A percentile compares a stretch with the other conserved stretches of the same genome.
Conservation (phyloP, 1,140 invertebrate genomes). For the Dinoponera quadriceps region DNA sequence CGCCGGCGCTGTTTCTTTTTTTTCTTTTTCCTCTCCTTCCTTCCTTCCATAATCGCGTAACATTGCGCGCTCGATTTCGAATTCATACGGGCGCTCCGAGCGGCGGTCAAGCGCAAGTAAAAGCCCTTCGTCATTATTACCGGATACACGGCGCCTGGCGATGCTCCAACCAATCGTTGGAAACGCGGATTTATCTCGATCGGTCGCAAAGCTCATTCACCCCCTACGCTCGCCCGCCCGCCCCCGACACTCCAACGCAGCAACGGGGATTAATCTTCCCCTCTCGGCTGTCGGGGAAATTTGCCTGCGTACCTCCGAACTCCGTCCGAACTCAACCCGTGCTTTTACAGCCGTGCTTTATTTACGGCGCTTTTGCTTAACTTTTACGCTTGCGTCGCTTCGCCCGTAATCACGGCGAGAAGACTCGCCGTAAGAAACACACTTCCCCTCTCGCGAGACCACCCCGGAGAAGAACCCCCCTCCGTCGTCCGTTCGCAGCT, state of each 20-base stretch:
- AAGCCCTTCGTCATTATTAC: not conserved
- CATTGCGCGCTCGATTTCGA: slow-evolving; percentile 1
- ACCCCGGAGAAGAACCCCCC: too few relatives aligned
- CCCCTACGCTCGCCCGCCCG: not conserved
- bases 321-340: not conserved
- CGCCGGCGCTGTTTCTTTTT: not conserved
- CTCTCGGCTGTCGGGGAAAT: not conserved
- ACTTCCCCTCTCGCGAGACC: not conserved
- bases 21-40: too few relatives aligned
- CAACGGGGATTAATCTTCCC: slow-evolving; percentile 18
- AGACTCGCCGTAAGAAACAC: not conserved
- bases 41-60: not conserved
- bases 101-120: not conserved
- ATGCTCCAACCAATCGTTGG: slow-evolving; percentile 40
- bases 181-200: slow-evolving; percentile 50
- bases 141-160: slow-evolving; percentile 16
- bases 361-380: slow-evolving; percentile 14
- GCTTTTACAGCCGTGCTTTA: not conserved
- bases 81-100: slow-evolving; percentile 4
- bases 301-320: slow-evolving; percentile 1
- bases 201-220: slow-evolving; percentile 35
- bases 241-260: not conserved
- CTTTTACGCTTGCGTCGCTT: not conserved
- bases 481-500: too few relatives aligned
- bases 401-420: not conserved